Evolutionary conservation across 2,113 vertebrate species (phyloP).

Genomic region (Amia ocellicauda): DNA sequence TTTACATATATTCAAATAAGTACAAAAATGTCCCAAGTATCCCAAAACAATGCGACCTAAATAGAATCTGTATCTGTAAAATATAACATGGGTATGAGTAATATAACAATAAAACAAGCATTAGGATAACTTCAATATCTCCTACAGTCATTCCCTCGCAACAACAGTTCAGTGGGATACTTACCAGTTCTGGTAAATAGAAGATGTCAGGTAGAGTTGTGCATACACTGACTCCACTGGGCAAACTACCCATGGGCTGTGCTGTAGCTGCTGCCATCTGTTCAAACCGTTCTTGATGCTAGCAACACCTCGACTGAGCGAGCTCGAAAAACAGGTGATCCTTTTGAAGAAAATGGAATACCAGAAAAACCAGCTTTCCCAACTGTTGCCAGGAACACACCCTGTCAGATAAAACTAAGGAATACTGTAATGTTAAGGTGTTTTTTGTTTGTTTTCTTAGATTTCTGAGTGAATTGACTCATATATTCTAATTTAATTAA

Average conservation of each 20-base stretch:
- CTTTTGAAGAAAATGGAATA: constrained; percentile 15
- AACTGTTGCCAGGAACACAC: constrained; percentile 26
- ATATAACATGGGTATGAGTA: no score
- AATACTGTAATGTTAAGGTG: no score
- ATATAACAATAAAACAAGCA: no score
- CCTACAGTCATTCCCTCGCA: no score
- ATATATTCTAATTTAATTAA: background rate
- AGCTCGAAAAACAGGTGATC: constrained; percentile 1
- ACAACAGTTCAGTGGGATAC: constrained; percentile 21
- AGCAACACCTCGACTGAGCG: constrained; percentile 10
- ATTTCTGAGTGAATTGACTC: no score
- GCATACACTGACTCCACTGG: constrained; percentile 51
- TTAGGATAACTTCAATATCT: no score
- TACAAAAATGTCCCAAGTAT: no score
- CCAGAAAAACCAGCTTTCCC: constrained; percentile 27
- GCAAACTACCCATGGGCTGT: constrained; percentile 45
- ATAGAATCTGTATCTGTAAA: no score
- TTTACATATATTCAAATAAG: no score
- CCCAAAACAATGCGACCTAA: no score
- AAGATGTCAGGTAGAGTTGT: constrained; percentile 59
- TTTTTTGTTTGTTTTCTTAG: no score
- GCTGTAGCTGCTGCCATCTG: constrained; percentile 53
- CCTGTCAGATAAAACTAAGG: constrained; percentile 10
- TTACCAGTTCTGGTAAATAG: constrained; percentile 66
- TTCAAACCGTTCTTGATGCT: constrained; percentile 17